Percentiles rank a stretch among this genome's conserved stretches.
Evolutionary conservation across 1,140 invertebrate genomes (phyloP).

Genomic region (Thaumetopoea pityocampa): DNA sequence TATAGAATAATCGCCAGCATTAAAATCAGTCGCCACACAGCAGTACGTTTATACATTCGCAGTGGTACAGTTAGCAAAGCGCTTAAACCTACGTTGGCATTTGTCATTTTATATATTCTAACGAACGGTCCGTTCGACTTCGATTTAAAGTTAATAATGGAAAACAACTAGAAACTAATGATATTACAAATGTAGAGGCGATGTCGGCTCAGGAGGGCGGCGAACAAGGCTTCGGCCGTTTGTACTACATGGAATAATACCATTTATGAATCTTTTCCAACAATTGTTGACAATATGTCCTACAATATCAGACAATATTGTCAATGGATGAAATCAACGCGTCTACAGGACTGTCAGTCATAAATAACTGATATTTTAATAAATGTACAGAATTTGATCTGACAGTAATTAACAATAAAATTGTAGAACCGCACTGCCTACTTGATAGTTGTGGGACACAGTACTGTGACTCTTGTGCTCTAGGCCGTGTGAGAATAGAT

Average conservation of each 20-base stretch:
- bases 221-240: background rate
- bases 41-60: constrained; percentile 9
- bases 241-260: constrained; percentile 2
- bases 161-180: constrained; percentile 4
- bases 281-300: background rate
- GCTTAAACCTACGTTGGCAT: constrained; percentile 19
- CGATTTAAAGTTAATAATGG: background rate
- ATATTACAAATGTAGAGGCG: constrained; percentile 10
- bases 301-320: too few species aligned
- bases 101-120: constrained; percentile 11
- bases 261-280: background rate
- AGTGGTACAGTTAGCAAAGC: constrained; percentile 13
- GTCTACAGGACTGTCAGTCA: too few species aligned
- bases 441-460: too few species aligned
- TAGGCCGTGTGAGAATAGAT: too few species aligned
- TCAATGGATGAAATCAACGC: too few species aligned
- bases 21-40: background rate
- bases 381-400: too few species aligned
- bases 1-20: constrained; percentile 1
- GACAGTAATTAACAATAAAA: too few species aligned
- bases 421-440: too few species aligned
- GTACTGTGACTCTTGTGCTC: too few species aligned
- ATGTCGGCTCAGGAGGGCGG: background rate
- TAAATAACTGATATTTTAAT: too few species aligned
- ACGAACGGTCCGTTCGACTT: constrained; percentile 1